Conservation (phyloP, 2,888 invertebrate genomes). For the Rhaphigaster nebulosa region DNA sequence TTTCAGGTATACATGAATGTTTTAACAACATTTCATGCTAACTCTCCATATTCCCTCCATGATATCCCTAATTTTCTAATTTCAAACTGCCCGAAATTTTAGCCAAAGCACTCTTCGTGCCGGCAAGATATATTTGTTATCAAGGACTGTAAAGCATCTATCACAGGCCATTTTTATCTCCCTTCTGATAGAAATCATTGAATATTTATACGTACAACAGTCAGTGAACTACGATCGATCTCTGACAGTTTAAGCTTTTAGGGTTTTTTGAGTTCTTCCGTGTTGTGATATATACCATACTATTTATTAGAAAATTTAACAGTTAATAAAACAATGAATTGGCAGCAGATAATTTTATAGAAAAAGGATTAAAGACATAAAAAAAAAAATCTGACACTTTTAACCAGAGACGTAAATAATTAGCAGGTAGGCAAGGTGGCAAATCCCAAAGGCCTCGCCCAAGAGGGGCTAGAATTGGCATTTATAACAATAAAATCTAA, state of each 20-base stretch:
- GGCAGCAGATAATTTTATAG: too few species aligned
- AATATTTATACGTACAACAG: neutral
- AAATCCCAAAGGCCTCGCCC: too few species aligned
- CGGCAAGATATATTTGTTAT: neutral
- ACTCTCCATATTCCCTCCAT: neutral
- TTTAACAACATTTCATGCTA: neutral
- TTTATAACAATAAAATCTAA: too few species aligned
- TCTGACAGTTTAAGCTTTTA: neutral
- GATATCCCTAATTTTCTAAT: neutral
- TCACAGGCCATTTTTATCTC: conserved; percentile 8
- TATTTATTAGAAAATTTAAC: too few species aligned
- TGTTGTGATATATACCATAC: too few species aligned
- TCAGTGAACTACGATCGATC: neutral
- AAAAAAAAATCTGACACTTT: too few species aligned
- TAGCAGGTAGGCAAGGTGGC: too few species aligned
- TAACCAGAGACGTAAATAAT: too few species aligned
- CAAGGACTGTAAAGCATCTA: neutral
- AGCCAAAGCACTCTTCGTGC: neutral
- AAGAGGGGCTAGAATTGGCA: too few species aligned
- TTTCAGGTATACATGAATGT: neutral
- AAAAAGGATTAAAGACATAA: too few species aligned
- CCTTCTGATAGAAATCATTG: neutral
- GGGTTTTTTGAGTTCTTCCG: neutral
- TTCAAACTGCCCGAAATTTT: neutral
- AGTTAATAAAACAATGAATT: too few species aligned